phyloP scores from a whole-genome alignment of 1,140 invertebrate species.

The Augochlora pura region DNA sequence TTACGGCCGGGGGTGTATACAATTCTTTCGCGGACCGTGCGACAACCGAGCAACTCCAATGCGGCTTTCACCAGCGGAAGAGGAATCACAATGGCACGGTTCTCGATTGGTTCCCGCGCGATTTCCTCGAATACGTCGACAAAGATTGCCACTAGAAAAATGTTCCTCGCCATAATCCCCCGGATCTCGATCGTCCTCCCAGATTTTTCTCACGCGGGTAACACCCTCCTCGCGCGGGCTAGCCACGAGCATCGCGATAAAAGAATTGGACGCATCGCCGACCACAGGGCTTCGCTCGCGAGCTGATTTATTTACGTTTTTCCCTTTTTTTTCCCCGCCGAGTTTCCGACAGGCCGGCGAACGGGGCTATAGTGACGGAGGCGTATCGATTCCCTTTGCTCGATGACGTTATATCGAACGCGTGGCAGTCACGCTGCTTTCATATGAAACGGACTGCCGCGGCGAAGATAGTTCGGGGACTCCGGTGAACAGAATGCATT shows the following conservation, averaged over 20 bases:
- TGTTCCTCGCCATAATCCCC: background rate
- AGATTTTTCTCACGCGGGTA: background rate
- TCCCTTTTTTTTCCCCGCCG: background rate
- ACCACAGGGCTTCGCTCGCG: conserved; percentile 11
- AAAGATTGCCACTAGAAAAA: background rate
- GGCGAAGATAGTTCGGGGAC: background rate
- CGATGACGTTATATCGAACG: conserved; percentile 1
- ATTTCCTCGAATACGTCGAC: conserved; percentile 34
- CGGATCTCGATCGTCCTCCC: background rate
- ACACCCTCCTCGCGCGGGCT: background rate
- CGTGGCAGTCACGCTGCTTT: background rate
- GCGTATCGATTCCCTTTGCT: background rate
- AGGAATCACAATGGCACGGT: conserved; percentile 39
- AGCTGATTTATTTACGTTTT: conserved; percentile 23
- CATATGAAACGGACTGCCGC: background rate
- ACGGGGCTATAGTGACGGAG: background rate
- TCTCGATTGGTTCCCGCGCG: conserved; percentile 27
- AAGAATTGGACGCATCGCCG: background rate
- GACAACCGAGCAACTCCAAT: conserved; percentile 22
- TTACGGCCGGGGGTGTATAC: too few species aligned
- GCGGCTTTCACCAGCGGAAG: conserved; percentile 56
- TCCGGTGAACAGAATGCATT: background rate
- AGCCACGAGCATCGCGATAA: background rate
- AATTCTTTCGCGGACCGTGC: conserved; percentile 46
- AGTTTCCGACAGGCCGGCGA: too few species aligned